Conservation (phyloP, 2,797 vertebrate species). For the Uromys caudimaculatus region DNA sequence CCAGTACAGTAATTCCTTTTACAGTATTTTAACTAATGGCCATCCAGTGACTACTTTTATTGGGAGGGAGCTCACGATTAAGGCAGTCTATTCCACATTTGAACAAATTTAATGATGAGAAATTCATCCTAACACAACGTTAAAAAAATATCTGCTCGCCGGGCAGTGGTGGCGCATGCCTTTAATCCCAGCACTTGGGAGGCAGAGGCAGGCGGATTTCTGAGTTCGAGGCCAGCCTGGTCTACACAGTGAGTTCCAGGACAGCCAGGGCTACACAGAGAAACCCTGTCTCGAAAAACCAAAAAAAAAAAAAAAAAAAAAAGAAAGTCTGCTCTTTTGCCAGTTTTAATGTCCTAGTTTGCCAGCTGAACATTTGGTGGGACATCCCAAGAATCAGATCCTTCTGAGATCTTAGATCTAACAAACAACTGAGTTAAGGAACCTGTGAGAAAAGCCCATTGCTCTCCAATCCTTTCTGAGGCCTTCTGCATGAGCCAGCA, state of each 20-base stretch:
- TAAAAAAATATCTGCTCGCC: slow-evolving; percentile 49
- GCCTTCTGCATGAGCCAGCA: slow-evolving; percentile 57
- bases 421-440: slow-evolving; percentile 63
- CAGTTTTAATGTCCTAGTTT: slow-evolving; percentile 62
- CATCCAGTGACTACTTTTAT: slow-evolving; percentile 59
- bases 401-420: slow-evolving; percentile 31
- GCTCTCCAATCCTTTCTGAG: slow-evolving; percentile 52
- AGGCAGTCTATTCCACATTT: slow-evolving; percentile 75
- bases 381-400: slow-evolving; percentile 59
- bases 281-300: too few species aligned
- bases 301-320: too few species aligned
- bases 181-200: too few species aligned
- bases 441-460: slow-evolving; percentile 53
- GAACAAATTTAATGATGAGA: slow-evolving; percentile 60
- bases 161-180: too few species aligned
- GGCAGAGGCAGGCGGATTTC: too few species aligned
- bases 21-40: slow-evolving; percentile 58
- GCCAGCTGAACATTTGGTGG: slow-evolving; percentile 49
- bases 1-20: slow-evolving; percentile 60
- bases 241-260: too few species aligned
- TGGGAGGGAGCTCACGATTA: slow-evolving; percentile 71
- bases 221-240: too few species aligned
- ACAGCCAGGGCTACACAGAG: too few species aligned
- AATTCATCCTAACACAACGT: slow-evolving; percentile 57
- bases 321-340: slow-evolving; percentile 63